phyloP scores from a whole-genome alignment of 2,888 invertebrate genomes.

The Lithophane leautieri region DNA sequence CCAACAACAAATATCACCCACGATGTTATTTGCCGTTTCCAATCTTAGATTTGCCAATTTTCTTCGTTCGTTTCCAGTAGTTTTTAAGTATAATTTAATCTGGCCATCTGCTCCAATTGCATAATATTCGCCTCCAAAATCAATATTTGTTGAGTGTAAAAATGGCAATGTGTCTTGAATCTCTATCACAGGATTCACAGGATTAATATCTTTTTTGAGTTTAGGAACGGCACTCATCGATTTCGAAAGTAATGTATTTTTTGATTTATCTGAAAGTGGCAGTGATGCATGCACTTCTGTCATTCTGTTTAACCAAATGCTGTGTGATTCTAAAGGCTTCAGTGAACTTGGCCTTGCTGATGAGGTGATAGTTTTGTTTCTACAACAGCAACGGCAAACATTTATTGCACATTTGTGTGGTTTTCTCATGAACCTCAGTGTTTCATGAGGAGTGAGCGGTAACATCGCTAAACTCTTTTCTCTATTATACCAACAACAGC shows the following conservation, averaged over 20 bases:
- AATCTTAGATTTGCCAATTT: background rate
- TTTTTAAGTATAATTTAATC: constrained; percentile 34
- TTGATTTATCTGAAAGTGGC: background rate
- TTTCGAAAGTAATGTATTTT: constrained; percentile 18
- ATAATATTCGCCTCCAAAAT: constrained; percentile 52
- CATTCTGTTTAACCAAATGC: constrained; percentile 27
- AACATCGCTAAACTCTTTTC: constrained; percentile 47
- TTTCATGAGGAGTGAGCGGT: background rate
- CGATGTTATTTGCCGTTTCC: constrained; percentile 10
- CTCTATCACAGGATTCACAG: background rate
- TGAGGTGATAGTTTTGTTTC: background rate
- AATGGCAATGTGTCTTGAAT: background rate
- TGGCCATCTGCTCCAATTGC: constrained; percentile 57
- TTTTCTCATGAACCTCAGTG: constrained; percentile 53
- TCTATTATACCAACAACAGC: constrained; percentile 73
- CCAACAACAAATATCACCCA: constrained; percentile 69
- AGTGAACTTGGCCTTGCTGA: background rate
- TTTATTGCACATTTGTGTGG: constrained; percentile 60
- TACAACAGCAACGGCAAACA: constrained; percentile 69
- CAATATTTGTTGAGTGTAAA: constrained; percentile 31
- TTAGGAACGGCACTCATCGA: background rate
- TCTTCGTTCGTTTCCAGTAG: background rate
- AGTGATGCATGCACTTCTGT: background rate
- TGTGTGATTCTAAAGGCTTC: background rate
- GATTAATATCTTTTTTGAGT: background rate